Base-by-base conservation (phyloP, 2,888 invertebrate genomes). In the Panopea generosa region DNA sequence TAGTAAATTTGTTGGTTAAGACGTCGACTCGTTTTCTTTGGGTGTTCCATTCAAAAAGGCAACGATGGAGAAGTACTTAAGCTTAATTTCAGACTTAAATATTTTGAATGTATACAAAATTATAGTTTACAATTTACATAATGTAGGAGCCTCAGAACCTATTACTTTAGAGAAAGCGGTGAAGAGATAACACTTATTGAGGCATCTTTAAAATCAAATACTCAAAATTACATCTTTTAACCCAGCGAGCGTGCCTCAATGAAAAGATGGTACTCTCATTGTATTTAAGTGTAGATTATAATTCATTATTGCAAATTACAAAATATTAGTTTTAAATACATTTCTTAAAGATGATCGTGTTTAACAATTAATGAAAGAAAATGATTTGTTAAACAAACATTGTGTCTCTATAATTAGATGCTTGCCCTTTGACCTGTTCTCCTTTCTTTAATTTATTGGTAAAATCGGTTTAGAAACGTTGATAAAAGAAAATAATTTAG, bases 251-350 rank as follows among this genome's bases (percentile, higher is more conserved):
- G 72, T 77, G 77, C 77, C 63, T 26, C 38, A 26, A 22, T 59
- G 65, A 72, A 65, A 52, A 27, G 43, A 33, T 40, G 68, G 61
- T 52, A 27, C 55, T 47, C 24, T 18, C 53, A 61, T 72, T 77
- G 72, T 72, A 60, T 52, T 50, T 33, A 50, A 60, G 53, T 55
- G 55, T 50, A 71, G 53, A 63, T 69, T 59, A 67, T 77, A 69
- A 68, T 63, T 63, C 69, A 73, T 77, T 77, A 67, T 77, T 57
- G 59, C 65, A 69, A 77, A 77, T 77, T 77, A 77, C 67, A 55
- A 77, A 77, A 77, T 73, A 73, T 77, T 60, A 65, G 72, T 65
- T 72, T n/a, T 77, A 65, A 77, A 57, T 62, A 57, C 27, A 57
- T 16, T 45, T 62, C 43, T 56, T 33, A 56, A 50, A 43, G 57